Evolutionary conservation across 2,113 vertebrate species (phyloP).

Genomic region (Rhipidura dahli): DNA sequence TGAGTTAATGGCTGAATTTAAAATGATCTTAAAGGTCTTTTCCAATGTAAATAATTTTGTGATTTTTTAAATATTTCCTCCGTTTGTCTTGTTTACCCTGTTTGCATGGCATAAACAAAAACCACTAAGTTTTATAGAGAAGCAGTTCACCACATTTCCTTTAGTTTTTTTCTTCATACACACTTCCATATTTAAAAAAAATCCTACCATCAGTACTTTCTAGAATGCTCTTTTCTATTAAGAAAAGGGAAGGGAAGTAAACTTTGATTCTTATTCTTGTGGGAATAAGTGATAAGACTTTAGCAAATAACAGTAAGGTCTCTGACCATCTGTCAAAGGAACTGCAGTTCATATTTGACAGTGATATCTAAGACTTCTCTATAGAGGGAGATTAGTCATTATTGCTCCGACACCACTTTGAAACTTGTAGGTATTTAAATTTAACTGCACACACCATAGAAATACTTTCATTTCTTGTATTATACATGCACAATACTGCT

Average conservation of each 20-base stretch:
- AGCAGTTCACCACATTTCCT: neutral
- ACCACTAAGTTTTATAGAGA: neutral
- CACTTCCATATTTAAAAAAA: neutral
- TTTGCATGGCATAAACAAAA: neutral
- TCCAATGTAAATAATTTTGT: neutral
- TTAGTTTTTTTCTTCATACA: neutral
- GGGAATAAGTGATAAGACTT: neutral
- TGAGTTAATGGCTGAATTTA: neutral
- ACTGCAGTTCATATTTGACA: neutral
- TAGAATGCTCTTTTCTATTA: neutral
- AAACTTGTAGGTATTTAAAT: neutral
- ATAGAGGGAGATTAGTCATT: neutral
- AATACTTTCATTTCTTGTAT: neutral
- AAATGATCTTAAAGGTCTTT: neutral
- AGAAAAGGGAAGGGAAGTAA: neutral
- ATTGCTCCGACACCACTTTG: neutral
- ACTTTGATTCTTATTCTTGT: neutral
- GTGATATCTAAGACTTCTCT: neutral
- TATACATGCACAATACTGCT: neutral
- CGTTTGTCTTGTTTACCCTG: neutral
- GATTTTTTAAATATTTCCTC: neutral
- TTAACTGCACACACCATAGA: neutral
- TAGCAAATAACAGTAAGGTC: neutral
- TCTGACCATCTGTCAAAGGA: neutral
- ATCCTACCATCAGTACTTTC: neutral